These are phyloP conservation scores for Mesitornis unicolor DNA, from an alignment of 2,113 vertebrate genomes.

Conservation along the genomic window DNA sequence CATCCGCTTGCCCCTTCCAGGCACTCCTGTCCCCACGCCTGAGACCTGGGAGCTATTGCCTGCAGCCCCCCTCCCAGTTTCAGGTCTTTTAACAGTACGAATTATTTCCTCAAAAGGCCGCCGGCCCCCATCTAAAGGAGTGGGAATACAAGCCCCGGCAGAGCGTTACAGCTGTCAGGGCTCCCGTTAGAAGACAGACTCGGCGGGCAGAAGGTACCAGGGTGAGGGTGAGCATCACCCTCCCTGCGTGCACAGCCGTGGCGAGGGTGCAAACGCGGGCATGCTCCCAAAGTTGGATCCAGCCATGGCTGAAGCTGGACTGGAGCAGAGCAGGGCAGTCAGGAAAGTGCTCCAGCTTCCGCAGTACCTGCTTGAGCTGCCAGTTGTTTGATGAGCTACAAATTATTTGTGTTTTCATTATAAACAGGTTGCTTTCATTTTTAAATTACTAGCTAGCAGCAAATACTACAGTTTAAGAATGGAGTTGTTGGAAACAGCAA, in stretches of 20 bases:
- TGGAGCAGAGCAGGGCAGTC: fast-evolving
- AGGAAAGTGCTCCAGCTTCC: neutral
- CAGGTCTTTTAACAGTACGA: neutral
- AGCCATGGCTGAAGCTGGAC: neutral
- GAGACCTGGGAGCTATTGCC: neutral
- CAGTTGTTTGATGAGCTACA: neutral
- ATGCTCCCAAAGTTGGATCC: fast-evolving
- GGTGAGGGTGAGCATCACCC: neutral
- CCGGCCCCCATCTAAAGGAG: neutral
- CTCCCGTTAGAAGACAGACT: neutral
- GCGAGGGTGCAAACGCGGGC: fast-evolving
- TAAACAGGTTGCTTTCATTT: neutral
- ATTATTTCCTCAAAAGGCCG: neutral
- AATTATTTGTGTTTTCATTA: neutral
- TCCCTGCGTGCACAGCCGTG: fast-evolving
- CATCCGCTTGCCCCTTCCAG: fast-evolving
- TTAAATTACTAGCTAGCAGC: neutral
- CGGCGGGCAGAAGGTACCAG: fast-evolving
- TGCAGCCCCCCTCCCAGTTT: neutral
- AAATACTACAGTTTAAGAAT: neutral
- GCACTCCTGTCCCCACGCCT: neutral
- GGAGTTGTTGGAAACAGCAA: neutral
- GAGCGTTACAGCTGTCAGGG: fast-evolving
- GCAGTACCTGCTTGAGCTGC: neutral
- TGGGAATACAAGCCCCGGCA: neutral